A percentile compares a stretch with the other conserved stretches of the same genome.
phyloP scores from a whole-genome alignment of 2,113 vertebrate genomes.

The Gymnarchus niloticus region DNA sequence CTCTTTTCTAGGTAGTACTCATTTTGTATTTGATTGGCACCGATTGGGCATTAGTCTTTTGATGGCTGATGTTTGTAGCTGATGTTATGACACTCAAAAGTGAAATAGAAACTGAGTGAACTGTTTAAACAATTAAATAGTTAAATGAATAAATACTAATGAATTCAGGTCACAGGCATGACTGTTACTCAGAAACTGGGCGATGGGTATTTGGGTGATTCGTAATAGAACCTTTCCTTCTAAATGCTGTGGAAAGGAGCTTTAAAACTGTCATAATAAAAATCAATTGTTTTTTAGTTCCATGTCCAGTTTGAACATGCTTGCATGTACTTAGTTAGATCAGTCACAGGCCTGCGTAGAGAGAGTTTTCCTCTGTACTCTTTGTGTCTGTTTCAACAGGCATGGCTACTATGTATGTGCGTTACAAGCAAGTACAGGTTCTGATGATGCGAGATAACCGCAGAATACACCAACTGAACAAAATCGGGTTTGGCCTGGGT shows the following conservation, averaged over 20 bases:
- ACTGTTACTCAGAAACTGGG: background rate
- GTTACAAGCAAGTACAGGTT: constrained; percentile 80
- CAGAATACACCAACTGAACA: constrained; percentile 61
- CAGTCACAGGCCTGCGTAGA: background rate
- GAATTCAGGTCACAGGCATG: too few relatives aligned
- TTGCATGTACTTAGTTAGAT: background rate
- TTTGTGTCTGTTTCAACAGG: constrained; percentile 57
- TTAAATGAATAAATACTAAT: background rate
- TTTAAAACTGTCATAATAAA: background rate
- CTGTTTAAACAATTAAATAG: too few relatives aligned
- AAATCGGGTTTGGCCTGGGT: constrained; percentile 67
- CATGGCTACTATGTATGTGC: constrained; percentile 76
- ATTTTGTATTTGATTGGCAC: constrained; percentile 14
- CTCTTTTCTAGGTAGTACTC: constrained; percentile 70
- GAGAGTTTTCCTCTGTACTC: background rate
- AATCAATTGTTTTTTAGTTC: background rate
- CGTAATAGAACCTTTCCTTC: background rate
- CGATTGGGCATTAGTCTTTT: background rate
- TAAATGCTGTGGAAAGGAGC: background rate
- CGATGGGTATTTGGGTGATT: background rate
- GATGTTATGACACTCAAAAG: background rate
- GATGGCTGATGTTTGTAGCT: background rate
- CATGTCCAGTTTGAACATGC: background rate
- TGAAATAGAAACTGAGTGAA: background rate
- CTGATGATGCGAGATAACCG: constrained; percentile 52